Evolutionary conservation across 2,888 invertebrate species (phyloP), one percentile per base, ranked within the genome.

Genomic region (Oegoconia quadripuncta): DNA sequence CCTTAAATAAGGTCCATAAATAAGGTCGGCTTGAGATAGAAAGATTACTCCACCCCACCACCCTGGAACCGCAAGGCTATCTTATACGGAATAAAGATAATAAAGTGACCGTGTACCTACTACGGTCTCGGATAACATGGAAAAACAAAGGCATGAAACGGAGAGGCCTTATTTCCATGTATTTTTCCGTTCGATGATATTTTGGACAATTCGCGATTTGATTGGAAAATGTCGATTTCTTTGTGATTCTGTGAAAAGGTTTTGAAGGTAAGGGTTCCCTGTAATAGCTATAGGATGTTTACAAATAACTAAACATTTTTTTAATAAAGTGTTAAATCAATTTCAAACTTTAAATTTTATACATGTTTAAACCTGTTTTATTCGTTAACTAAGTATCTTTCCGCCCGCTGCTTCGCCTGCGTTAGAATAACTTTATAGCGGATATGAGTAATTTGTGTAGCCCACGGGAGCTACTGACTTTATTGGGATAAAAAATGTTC

Each of bases 171-270:
- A 17, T 15, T 18, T 37, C 34, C 18, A 22, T 13, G 29, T 15
- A 11, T 18, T 22, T 29, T 11, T 30, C n/a, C 33, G 39, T 37
- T 37, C 37, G n/a, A n/a, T 33, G 15, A 29, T 7, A 15, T 15
- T 8, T 16, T 25, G 22, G 22, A 7, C 6, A 9, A 22, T 22
- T 22, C 22, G 22, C 9, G 9, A 7, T 7, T 22, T 13, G 14
- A 27, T 4, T 13, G n/a, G n/a, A 25, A 25, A 46, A 50, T 44
- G 42, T 45, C 41, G 37, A 39, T 47, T 67, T 67, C 55, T 75
- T 73, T 62, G 54, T 59, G 74, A 74, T 74, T 75, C 62, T 66
- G 64, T 63, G 57, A 48, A 59, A 46, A 50, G 62, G 62, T 62
- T 40, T 39, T 44, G 46, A 47, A 46, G 50, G 45, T 60, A 62